These are phyloP conservation scores for Hypomecis atomaria DNA, from an alignment of 2,888 invertebrate species.

Conservation along the genomic window DNA sequence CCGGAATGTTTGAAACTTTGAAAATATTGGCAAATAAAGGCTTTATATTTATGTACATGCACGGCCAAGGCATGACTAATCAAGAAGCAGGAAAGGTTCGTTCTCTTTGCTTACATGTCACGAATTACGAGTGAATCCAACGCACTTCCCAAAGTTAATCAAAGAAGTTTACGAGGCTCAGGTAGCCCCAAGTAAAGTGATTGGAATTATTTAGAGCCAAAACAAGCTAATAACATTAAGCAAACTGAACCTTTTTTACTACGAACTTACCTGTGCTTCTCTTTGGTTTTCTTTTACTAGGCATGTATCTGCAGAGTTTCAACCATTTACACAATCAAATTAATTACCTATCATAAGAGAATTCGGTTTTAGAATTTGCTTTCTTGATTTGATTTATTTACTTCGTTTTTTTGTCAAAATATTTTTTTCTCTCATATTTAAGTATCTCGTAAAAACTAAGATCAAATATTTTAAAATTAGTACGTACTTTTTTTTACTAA, in stretches of 20 bases:
- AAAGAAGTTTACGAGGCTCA: slow-evolving; percentile 63
- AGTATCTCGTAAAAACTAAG: too few relatives aligned
- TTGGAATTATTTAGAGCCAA: slow-evolving; percentile 66
- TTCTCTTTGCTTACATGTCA: slow-evolving; percentile 63
- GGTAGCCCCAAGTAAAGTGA: slow-evolving; percentile 57
- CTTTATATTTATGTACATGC: neutral
- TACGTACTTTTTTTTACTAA: too few relatives aligned
- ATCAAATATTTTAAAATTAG: too few relatives aligned
- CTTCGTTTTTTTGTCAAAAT: too few relatives aligned
- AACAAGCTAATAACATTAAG: slow-evolving; percentile 49
- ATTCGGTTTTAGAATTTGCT: too few relatives aligned
- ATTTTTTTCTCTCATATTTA: too few relatives aligned
- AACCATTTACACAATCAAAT: too few relatives aligned
- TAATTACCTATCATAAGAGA: too few relatives aligned
- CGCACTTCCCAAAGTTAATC: slow-evolving; percentile 68
- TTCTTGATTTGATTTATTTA: too few relatives aligned
- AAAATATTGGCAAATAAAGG: too few relatives aligned
- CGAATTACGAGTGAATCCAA: slow-evolving; percentile 61
- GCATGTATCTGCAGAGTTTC: too few relatives aligned
- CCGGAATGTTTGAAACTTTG: too few relatives aligned
- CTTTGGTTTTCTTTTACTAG: neutral
- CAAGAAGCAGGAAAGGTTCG: slow-evolving; percentile 35
- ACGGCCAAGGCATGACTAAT: slow-evolving; percentile 28
- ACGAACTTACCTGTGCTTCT: slow-evolving; percentile 7
- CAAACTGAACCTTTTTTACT: slow-evolving; percentile 7